A percentile compares a stretch with the other conserved stretches of the same genome.
These are phyloP conservation scores for Luehdorfia chinensis DNA, from an alignment of 1,140 invertebrate species.

Conservation along the genomic window DNA sequence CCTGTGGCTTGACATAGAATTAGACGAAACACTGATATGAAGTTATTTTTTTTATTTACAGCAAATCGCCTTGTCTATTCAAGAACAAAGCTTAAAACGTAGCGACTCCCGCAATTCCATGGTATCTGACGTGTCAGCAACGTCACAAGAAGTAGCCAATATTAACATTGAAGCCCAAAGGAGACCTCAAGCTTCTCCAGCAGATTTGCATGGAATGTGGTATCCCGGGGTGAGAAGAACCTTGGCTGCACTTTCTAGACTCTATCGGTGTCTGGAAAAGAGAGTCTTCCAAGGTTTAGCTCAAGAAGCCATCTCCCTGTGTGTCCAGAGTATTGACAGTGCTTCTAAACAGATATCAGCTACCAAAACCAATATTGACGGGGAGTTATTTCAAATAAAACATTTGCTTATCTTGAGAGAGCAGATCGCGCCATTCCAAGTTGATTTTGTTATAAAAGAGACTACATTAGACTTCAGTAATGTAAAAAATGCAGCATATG, in stretches of 20 bases:
- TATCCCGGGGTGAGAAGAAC: constrained; percentile 97
- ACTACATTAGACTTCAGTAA: constrained; percentile 94
- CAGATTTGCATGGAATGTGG: constrained; percentile 99
- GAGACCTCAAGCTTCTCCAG: constrained; percentile 84
- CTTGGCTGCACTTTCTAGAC: constrained; percentile 94
- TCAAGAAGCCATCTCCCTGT: constrained; percentile 94
- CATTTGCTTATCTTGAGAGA: constrained; percentile 97
- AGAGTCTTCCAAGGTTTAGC: constrained; percentile 97
- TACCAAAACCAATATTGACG: constrained; percentile 88
- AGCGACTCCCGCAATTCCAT: constrained; percentile 83
- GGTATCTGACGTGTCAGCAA: constrained; percentile 80
- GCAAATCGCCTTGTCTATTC: constrained; percentile 85
- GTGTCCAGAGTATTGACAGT: constrained; percentile 91
- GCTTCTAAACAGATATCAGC: constrained; percentile 85
- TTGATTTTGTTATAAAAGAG: constrained; percentile 96
- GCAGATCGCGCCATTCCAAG: constrained; percentile 98
- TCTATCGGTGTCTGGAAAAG: constrained; percentile 96
- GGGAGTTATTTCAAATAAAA: constrained; percentile 97
- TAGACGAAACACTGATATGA: no score
- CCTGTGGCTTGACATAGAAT: no score
- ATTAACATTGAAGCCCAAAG: constrained; percentile 72
- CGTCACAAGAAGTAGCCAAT: constrained; percentile 80
- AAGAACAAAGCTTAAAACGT: constrained; percentile 80
- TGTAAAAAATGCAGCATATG: constrained; percentile 91
- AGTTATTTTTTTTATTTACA: no score